These are phyloP conservation scores for Marmota monax DNA, from an alignment of 2,113 vertebrate species.

Conservation along the genomic window DNA sequence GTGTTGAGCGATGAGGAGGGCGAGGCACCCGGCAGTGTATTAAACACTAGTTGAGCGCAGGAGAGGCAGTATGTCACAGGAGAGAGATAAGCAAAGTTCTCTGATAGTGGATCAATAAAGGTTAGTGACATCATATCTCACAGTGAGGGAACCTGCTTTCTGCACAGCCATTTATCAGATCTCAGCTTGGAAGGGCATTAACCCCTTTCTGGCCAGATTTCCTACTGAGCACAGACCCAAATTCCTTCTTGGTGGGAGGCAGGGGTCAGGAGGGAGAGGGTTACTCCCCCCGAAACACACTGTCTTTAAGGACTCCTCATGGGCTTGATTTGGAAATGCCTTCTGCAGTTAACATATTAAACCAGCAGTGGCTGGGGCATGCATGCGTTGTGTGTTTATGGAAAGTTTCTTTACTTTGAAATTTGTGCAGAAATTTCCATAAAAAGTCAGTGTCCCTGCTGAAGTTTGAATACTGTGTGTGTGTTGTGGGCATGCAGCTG, in stretches of 20 bases:
- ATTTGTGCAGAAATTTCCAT: constrained; percentile 27
- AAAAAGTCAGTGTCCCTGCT: not conserved
- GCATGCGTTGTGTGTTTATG: not conserved
- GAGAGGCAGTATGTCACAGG: constrained; percentile 95
- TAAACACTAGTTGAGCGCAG: constrained; percentile 95
- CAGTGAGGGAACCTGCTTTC: constrained; percentile 96
- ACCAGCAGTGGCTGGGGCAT: not conserved
- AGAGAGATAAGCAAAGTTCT: constrained; percentile 96
- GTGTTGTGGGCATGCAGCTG: rapidly evolving
- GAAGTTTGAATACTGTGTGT: not conserved
- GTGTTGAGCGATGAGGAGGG: constrained; percentile 90
- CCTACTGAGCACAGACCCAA: not conserved
- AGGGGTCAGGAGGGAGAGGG: not conserved
- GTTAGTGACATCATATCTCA: constrained; percentile 99
- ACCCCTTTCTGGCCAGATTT: constrained; percentile 84
- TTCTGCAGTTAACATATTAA: not conserved
- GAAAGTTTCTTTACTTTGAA: constrained; percentile 69
- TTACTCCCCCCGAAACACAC: rapidly evolving
- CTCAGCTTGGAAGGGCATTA: constrained; percentile 84
- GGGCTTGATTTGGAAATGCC: not conserved
- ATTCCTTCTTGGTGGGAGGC: not conserved
- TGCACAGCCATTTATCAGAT: constrained; percentile 96
- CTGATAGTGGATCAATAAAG: constrained; percentile 97
- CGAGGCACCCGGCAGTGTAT: constrained; percentile 91
- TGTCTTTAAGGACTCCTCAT: not conserved